These are phyloP conservation scores for Fundulus diaphanus DNA, from an alignment of 2,797 vertebrate species.

Conservation along the genomic window DNA sequence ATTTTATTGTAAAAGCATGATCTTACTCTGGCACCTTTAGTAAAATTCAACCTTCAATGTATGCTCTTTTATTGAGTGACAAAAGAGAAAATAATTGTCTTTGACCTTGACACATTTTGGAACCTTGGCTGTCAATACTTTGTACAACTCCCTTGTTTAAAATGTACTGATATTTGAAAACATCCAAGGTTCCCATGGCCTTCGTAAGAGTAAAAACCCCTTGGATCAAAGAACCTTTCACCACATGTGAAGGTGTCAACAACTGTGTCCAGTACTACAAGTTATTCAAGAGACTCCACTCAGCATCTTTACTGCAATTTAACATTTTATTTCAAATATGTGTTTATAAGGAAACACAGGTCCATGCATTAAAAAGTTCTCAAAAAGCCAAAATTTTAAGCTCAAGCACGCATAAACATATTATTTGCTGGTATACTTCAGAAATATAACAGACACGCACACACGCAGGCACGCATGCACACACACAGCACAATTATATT, in stretches of 20 bases:
- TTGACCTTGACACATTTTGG: neutral
- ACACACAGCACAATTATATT: slow-evolving; percentile 21
- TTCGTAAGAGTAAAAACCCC: too few species aligned
- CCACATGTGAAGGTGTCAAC: too few species aligned
- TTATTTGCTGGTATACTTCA: neutral
- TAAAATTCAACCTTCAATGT: neutral
- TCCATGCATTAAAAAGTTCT: neutral
- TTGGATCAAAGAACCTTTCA: too few species aligned
- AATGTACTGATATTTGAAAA: too few species aligned
- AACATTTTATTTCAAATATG: neutral
- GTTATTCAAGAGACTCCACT: too few species aligned
- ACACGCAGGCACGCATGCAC: neutral
- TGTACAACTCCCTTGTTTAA: neutral
- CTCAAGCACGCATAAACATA: neutral
- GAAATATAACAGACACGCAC: neutral
- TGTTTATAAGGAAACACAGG: neutral
- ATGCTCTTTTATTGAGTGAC: neutral
- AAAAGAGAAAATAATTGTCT: too few species aligned
- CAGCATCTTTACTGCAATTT: neutral
- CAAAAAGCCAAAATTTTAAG: neutral
- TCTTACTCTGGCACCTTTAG: neutral
- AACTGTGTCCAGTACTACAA: too few species aligned
- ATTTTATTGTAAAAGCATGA: neutral
- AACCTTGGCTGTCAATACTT: neutral
- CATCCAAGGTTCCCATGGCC: too few species aligned